A percentile compares a stretch with the other conserved stretches of the same genome.
phyloP scores from a whole-genome alignment of 2,113 vertebrate genomes.

The Zosterops pallidus region DNA sequence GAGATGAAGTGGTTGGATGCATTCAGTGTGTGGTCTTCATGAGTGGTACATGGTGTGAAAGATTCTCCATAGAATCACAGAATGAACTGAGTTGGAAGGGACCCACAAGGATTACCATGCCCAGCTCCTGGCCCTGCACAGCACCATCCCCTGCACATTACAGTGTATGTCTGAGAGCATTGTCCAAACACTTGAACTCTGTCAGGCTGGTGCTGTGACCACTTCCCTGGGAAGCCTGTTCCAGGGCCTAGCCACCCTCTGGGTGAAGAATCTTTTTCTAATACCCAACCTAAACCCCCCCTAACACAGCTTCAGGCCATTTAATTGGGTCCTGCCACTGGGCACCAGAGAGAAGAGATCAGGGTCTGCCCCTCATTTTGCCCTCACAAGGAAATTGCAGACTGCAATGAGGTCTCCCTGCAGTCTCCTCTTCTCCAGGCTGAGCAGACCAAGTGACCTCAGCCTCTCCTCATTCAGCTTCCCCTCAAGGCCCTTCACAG shows the following conservation, averaged over 20 bases:
- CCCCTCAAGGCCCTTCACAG: not conserved
- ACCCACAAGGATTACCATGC: not conserved
- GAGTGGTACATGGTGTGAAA: not conserved
- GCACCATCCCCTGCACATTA: not conserved
- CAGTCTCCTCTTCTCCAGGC: not conserved
- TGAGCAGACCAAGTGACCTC: not conserved
- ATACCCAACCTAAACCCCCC: not conserved
- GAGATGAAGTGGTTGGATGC: not conserved
- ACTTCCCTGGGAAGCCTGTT: not conserved
- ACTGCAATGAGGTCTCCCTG: not conserved
- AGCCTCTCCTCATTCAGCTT: rapidly evolving
- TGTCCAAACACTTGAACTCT: not conserved
- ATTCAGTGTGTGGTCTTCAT: not conserved
- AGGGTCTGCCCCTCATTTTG: not conserved
- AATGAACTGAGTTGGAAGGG: not conserved
- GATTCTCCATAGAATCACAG: not conserved
- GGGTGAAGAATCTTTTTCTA: not conserved
- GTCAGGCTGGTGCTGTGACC: not conserved
- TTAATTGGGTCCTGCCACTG: rapidly evolving
- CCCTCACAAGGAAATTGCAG: not conserved
- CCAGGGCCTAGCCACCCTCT: not conserved
- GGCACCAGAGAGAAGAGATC: not conserved
- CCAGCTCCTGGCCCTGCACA: not conserved
- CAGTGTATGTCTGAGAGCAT: rapidly evolving
- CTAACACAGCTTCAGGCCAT: not conserved